A percentile compares a stretch with the other conserved stretches of the same genome.
These are phyloP conservation scores for Penaeus monodon DNA, from an alignment of 2,888 invertebrate genomes.

Conservation along the genomic window DNA sequence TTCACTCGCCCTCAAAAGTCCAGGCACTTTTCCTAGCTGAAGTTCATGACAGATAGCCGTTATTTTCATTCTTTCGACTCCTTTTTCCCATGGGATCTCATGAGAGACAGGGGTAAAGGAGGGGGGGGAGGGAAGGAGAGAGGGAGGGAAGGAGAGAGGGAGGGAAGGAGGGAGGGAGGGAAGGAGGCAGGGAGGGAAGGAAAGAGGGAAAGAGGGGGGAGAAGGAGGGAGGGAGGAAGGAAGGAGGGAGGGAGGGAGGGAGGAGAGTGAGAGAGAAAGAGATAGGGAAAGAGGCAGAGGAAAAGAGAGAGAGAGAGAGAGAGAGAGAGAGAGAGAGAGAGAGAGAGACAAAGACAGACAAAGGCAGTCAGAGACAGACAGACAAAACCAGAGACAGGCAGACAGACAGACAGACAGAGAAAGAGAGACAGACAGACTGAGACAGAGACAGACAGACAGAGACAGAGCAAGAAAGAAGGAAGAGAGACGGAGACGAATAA, in stretches of 20 bases:
- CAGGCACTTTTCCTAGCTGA: too few relatives aligned
- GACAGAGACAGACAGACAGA: too few relatives aligned
- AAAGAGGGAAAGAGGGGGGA: neutral
- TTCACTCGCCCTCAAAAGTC: neutral
- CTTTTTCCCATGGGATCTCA: neutral
- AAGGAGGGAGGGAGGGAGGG: constrained; percentile 4
- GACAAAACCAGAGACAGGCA: too few relatives aligned
- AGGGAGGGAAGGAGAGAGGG: neutral
- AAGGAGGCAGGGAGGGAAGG: neutral
- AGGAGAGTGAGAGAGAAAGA: constrained; percentile 35
- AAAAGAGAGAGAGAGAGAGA: constrained; percentile 14
- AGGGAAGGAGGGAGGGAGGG: neutral
- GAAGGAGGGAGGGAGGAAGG: neutral
- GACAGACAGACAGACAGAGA: too few relatives aligned
- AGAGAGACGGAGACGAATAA: too few relatives aligned
- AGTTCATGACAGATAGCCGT: too few relatives aligned
- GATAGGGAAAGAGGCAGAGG: constrained; percentile 30
- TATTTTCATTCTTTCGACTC: too few relatives aligned
- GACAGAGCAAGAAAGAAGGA: too few relatives aligned
- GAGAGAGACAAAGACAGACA: too few relatives aligned
- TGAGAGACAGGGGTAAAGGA: neutral
- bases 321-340: neutral
- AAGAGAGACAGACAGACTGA: too few relatives aligned
- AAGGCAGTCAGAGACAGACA: too few relatives aligned
- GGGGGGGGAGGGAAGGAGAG: neutral